These are phyloP conservation scores for Microcebus lehilahytsara DNA, from an alignment of 2,113 vertebrate genomes.

Conservation along the genomic window DNA sequence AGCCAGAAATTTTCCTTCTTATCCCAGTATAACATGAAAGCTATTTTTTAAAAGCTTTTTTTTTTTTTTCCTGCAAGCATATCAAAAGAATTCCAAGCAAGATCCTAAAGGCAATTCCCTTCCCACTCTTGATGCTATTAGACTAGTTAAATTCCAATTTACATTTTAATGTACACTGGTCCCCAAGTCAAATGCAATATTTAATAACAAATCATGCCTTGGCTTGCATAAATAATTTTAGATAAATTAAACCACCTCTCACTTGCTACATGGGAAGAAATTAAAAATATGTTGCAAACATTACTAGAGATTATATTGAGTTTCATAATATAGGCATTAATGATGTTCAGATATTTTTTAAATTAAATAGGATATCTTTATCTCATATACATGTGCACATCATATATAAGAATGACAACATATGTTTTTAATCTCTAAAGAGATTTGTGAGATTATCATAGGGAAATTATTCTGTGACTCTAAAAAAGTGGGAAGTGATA, in stretches of 20 bases:
- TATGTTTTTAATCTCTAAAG: neutral
- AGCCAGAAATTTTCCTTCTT: slow-evolving; percentile 44
- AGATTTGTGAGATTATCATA: neutral
- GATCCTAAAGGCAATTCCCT: slow-evolving; percentile 12
- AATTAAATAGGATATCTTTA: neutral
- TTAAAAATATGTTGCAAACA: slow-evolving; percentile 51
- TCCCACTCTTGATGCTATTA: slow-evolving; percentile 31
- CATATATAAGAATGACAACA: neutral
- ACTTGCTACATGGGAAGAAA: slow-evolving; percentile 36
- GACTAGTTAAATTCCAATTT: slow-evolving; percentile 70
- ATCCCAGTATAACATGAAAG: slow-evolving; percentile 54
- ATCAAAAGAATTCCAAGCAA: slow-evolving; percentile 51
- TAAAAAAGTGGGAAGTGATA: neutral
- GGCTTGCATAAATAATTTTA: slow-evolving; percentile 65
- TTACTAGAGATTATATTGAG: slow-evolving; percentile 20
- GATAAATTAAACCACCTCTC: slow-evolving; percentile 61
- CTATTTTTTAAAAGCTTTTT: neutral
- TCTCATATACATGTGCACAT: neutral
- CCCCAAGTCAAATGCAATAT: slow-evolving; percentile 68
- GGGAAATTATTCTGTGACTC: neutral
- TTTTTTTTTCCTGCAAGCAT: neutral
- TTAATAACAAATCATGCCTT: slow-evolving; percentile 66
- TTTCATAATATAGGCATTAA: neutral
- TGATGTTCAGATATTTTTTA: neutral
- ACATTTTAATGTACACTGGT: slow-evolving; percentile 71